A percentile compares a stretch with the other conserved stretches of the same genome.
These are phyloP conservation scores for Caprella mutica DNA, from an alignment of 2,888 invertebrate species.

Conservation along the genomic window DNA sequence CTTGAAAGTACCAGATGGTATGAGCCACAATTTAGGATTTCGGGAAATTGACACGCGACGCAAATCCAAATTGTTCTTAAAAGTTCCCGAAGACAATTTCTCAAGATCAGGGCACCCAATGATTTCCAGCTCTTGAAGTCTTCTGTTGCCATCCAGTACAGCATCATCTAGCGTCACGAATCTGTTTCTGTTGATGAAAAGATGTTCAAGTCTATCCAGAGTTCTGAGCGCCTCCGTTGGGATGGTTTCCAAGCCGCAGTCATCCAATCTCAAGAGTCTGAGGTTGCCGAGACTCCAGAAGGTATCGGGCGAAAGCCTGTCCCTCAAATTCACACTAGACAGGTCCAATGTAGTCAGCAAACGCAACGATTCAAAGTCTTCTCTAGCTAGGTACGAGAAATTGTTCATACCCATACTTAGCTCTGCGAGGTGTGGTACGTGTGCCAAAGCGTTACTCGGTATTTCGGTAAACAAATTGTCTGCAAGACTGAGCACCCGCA, in stretches of 20 bases:
- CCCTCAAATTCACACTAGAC: constrained; percentile 15
- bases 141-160: constrained; percentile 20
- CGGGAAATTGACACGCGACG: constrained; percentile 21
- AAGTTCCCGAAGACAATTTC: constrained; percentile 14
- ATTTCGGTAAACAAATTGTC: constrained; percentile 47
- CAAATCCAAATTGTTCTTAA: constrained; percentile 23
- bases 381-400: constrained; percentile 14
- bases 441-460: constrained; percentile 41
- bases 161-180: constrained; percentile 18
- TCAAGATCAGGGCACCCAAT: constrained; percentile 20
- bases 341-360: constrained; percentile 22
- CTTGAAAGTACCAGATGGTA: constrained; percentile 20
- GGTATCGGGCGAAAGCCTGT: constrained; percentile 15
- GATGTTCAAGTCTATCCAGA: constrained; percentile 22
- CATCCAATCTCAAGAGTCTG: constrained; percentile 21
- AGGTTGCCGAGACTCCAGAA: constrained; percentile 18
- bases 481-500: constrained; percentile 48
- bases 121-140: constrained; percentile 16
- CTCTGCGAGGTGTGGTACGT: constrained; percentile 42
- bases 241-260: constrained; percentile 22
- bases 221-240: constrained; percentile 20
- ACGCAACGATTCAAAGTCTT: constrained; percentile 17
- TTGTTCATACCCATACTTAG: constrained; percentile 47
- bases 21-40: constrained; percentile 23
- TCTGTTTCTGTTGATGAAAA: constrained; percentile 24